Evolutionary conservation across 2,797 vertebrate species (phyloP).

Genomic region (Geotrypetes seraphini): DNA sequence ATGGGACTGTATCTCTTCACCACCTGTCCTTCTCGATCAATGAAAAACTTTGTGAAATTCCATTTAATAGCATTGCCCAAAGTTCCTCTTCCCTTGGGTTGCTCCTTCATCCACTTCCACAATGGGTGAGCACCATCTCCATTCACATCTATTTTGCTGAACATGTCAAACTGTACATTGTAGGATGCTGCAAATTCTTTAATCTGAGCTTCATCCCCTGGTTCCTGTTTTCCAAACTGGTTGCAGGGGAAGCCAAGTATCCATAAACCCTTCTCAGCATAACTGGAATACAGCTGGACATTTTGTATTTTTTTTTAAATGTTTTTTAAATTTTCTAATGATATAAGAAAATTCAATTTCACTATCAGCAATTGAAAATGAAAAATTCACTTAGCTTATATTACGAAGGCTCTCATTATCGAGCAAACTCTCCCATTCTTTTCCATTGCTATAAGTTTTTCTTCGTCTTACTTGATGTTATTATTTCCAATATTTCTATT

Average conservation of each 20-base stretch:
- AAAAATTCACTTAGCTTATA: no score
- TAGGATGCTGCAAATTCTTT: conserved; percentile 71
- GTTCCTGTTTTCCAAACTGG: conserved; percentile 93
- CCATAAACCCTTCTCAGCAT: conserved; percentile 85
- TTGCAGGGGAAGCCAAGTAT: conserved; percentile 94
- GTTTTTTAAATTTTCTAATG: no score
- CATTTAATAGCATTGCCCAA: conserved; percentile 87
- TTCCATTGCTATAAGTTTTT: no score
- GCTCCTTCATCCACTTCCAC: conserved; percentile 93
- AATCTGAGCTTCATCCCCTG: conserved; percentile 72
- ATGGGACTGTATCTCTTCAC: conserved; percentile 82
- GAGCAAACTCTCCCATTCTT: no score
- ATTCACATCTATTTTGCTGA: conserved; percentile 84
- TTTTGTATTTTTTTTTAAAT: no score
- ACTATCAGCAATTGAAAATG: no score
- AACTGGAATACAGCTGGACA: conserved; percentile 71
- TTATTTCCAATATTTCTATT: no score
- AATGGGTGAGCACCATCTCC: conserved; percentile 72
- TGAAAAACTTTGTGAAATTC: conserved; percentile 98
- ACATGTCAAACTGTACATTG: conserved; percentile 79
- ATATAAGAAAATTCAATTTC: no score
- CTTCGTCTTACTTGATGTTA: no score
- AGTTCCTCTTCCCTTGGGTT: conserved; percentile 78
- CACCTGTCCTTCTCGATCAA: conserved; percentile 81
- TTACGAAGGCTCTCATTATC: no score